Base-by-base conservation (phyloP, 2,113 vertebrate species). In the Ciconia maguari region DNA sequence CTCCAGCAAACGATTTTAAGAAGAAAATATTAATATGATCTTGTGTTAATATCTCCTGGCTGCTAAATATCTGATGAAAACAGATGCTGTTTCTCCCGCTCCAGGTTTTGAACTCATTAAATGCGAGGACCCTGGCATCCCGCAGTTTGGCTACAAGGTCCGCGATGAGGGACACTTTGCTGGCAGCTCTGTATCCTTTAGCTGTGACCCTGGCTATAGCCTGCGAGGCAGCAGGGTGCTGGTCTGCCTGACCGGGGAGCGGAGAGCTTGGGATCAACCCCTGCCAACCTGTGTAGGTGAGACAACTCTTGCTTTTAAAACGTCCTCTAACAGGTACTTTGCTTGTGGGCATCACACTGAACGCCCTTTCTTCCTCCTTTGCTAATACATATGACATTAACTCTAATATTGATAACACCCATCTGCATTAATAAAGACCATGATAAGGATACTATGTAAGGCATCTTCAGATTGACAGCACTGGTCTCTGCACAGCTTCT, bases 151-250 rank as follows among this genome's bases (percentile, higher is more conserved):
- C 34, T 99, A 99, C 97, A 99, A 99, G 97, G 98, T 98, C 24
- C 99, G 98, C 6, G 99, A 99, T 14, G 99, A 99, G 95, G 99
- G 99, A n/a, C 99, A 99, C 93, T 99, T 99, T 46, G 99, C 99
- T 11, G 99, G 99, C 74, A 99, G 99, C 97, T 98, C 98, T 0
- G 99, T 99, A 91, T 98, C 98, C 5, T 99, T 99, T 32, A 98
- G 94, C 98, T 99, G 99, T 48, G 99, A 99, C 94, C 99, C 99
- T 0, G 99, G 99, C 12, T 99, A 99, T 70, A 99, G 93, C 10
- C 97, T 99, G 84, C 98, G 98, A 16, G 99, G 99, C 65, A 98
- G 97, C 6, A 97, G 98, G 68, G 98, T 97, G 36, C 98, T 99
- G 80, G 97, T 98, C 60, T 99, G 99, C 97, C 98, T 99, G 81